phyloP scores from a whole-genome alignment of 2,888 invertebrate genomes.

The Amblyjoppa proteus region DNA sequence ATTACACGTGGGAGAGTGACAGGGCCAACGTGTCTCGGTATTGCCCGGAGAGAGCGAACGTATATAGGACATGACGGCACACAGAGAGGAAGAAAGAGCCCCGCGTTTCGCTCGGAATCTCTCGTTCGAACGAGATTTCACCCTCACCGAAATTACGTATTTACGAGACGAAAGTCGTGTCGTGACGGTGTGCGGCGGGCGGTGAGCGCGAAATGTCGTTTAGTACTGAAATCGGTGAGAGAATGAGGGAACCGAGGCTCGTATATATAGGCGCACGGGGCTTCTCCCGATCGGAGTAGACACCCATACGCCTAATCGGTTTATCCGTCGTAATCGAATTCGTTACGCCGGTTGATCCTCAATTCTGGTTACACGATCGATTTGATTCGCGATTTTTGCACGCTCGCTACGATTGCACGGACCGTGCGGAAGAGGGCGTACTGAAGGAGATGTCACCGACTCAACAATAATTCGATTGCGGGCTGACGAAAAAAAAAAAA shows the following conservation, averaged over 20 bases:
- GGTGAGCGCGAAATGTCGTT: slow-evolving; percentile 76
- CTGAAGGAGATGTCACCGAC: neutral
- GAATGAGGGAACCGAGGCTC: slow-evolving; percentile 60
- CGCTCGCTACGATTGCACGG: neutral
- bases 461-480: too few species aligned
- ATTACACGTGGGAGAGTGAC: slow-evolving; percentile 32
- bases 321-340: slow-evolving; percentile 54
- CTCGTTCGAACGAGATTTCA: slow-evolving; percentile 73
- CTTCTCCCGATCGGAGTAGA: slow-evolving; percentile 10
- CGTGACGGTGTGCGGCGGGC: slow-evolving; percentile 5
- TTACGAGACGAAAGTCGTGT: slow-evolving; percentile 78
- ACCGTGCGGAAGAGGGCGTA: neutral
- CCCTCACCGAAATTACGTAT: slow-evolving; percentile 77
- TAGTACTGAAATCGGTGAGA: slow-evolving; percentile 74
- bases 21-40: slow-evolving; percentile 22
- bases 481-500: too few species aligned
- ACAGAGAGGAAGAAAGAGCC: slow-evolving; percentile 37
- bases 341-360: slow-evolving; percentile 37
- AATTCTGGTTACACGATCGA: slow-evolving; percentile 44
- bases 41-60: slow-evolving; percentile 51
- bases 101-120: slow-evolving; percentile 32
- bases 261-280: neutral
- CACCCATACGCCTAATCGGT: slow-evolving; percentile 16
- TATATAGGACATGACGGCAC: slow-evolving; percentile 52
- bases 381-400: slow-evolving; percentile 39